Evolutionary conservation across 1,140 invertebrate species (phyloP), one percentile per base, ranked within the genome.

Genomic region (Halictus rubicundus): DNA sequence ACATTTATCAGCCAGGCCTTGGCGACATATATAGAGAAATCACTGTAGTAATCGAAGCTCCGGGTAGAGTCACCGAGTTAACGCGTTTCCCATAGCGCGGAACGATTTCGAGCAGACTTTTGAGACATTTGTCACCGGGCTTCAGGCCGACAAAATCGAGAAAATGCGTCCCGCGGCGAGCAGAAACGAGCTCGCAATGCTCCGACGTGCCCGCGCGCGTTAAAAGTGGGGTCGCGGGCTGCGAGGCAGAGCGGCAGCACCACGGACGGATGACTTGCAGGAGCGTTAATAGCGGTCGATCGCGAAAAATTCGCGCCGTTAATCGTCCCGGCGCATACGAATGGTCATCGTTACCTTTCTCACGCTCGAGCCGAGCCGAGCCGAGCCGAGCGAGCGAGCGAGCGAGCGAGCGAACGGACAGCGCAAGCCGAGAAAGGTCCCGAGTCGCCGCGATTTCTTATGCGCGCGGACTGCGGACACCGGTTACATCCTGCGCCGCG

Each of bases 381-480:
- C 27, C 27, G 27, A n/a, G n/a, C n/a, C n/a, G n/a, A n/a, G n/a
- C n/a, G n/a, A 32, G 27, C 1, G 27, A 32, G 27, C 27, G 27
- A 32, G 27, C 4, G 27, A 32, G 32, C 32, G 32, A 32, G 54
- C 74, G 42, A 59, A 54, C 46, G 54, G 81, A 80, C 72, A 88
- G 87, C 84, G 46, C 73, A 32, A 32, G 86, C 77, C 83, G 89
- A 88, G 89, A 90, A 88, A 90, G 49, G 89, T 90, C 68, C 81
- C 86, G 84, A 82, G 81, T 82, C 82, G 84, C 76, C 27, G 84
- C 65, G 69, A 81, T 85, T 84, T 81, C 79, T 78, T 81, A 77
- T 75, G 73, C 83, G 46, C 32, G 32, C 32, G 32, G 32, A 32
- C 32, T 32, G 32, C 80, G 49, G 46, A 46, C 72, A 79, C 73